phyloP scores from a whole-genome alignment of 1,140 invertebrate genomes.

The Drosophila willistoni region DNA sequence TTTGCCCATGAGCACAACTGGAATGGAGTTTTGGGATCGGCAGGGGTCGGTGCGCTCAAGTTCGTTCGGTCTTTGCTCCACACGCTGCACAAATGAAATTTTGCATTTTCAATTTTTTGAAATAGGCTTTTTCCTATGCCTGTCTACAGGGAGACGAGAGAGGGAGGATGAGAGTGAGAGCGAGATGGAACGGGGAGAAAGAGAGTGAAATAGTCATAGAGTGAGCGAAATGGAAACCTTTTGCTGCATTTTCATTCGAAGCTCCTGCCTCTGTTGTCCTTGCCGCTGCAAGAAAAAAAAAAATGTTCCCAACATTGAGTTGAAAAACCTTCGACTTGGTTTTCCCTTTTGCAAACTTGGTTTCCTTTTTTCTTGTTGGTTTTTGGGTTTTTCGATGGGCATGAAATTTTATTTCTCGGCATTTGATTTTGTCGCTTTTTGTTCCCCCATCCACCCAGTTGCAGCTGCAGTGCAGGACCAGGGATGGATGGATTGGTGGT shows the following conservation, averaged over 20 bases:
- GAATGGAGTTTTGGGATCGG: not conserved
- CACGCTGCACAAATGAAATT: constrained; percentile 78
- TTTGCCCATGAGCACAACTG: constrained; percentile 31
- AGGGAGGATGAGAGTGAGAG: not conserved
- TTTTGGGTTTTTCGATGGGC: constrained; percentile 30
- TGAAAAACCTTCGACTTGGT: constrained; percentile 37
- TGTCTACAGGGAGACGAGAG: constrained; percentile 1
- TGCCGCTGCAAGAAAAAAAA: constrained; percentile 53
- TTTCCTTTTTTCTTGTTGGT: constrained; percentile 48
- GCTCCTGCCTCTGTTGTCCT: constrained; percentile 18
- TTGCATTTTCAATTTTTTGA: constrained; percentile 82
- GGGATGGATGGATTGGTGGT: not conserved
- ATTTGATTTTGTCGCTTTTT: constrained; percentile 78
- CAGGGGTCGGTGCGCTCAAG: not conserved
- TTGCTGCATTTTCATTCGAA: constrained; percentile 10
- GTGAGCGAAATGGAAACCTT: constrained; percentile 4
- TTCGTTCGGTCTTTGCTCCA: constrained; percentile 23
- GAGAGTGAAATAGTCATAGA: not conserved
- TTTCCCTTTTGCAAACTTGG: constrained; percentile 46
- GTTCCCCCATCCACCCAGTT: constrained; percentile 4
- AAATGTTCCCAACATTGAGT: constrained; percentile 13
- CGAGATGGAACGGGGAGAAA: not conserved
- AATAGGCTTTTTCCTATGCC: constrained; percentile 74
- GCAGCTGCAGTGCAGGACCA: constrained; percentile 34
- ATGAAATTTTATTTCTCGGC: constrained; percentile 77